These are phyloP conservation scores for Phaethon lepturus DNA, from an alignment of 2,113 vertebrate species.

Conservation along the genomic window DNA sequence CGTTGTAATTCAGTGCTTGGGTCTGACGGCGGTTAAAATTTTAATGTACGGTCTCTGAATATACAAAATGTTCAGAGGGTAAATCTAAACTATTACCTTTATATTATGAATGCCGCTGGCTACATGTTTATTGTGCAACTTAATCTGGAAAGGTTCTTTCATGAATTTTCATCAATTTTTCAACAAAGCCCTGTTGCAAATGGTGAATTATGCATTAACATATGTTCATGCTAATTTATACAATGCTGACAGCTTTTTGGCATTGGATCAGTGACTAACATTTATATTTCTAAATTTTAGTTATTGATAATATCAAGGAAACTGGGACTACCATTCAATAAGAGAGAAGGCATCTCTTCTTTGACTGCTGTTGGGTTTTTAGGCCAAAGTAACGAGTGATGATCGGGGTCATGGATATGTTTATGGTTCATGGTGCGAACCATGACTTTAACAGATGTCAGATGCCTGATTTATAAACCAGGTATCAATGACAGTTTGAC, in stretches of 20 bases:
- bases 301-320: constrained; percentile 50
- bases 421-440: neutral
- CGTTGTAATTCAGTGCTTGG: neutral
- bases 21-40: neutral
- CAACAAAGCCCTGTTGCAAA: constrained; percentile 62
- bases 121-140: constrained; percentile 28
- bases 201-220: constrained; percentile 78
- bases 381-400: neutral
- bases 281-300: constrained; percentile 56
- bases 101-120: neutral
- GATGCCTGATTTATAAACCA: neutral
- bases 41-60: neutral
- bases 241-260: constrained; percentile 63
- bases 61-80: neutral
- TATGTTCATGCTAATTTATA: constrained; percentile 77
- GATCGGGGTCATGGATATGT: fast-evolving
- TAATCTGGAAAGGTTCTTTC: constrained; percentile 52
- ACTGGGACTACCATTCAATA: neutral
- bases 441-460: neutral
- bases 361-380: neutral
- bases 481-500: neutral
- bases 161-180: constrained; percentile 75
- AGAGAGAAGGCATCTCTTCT: neutral
- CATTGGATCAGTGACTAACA: constrained; percentile 32
- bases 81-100: neutral